phyloP scores from a whole-genome alignment of 2,113 vertebrate genomes.

The Tylochromis polylepis region DNA sequence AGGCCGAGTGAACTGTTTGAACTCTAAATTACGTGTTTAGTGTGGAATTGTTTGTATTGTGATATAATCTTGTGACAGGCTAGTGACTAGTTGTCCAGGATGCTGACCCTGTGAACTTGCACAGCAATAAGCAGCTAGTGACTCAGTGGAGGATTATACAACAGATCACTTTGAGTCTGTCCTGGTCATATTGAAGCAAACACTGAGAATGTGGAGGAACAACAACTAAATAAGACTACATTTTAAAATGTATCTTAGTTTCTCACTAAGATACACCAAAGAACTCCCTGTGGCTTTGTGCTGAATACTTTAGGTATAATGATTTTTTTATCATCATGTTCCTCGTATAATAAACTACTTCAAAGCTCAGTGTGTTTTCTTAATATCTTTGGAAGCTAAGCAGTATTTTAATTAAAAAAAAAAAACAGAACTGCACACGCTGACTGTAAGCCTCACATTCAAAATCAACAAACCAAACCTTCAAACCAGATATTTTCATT shows the following conservation, averaged over 20 bases:
- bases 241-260: background rate
- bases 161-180: background rate
- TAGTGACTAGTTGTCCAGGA: background rate
- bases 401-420: background rate
- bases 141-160: background rate
- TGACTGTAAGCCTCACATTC: background rate
- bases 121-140: background rate
- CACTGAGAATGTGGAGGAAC: fast-evolving
- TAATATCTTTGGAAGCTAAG: background rate
- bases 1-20: constrained; percentile 16
- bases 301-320: background rate
- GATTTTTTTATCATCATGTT: background rate
- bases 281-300: background rate
- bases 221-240: background rate
- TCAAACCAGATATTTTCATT: background rate
- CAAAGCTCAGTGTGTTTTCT: background rate
- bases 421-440: background rate
- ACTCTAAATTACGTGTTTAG: constrained; percentile 18
- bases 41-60: constrained; percentile 12
- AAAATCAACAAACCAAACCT: background rate
- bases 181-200: background rate
- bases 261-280: background rate
- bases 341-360: background rate
- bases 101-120: background rate
- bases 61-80: background rate